phyloP scores from a whole-genome alignment of 2,113 vertebrate species.

The Dipodomys ordii region DNA sequence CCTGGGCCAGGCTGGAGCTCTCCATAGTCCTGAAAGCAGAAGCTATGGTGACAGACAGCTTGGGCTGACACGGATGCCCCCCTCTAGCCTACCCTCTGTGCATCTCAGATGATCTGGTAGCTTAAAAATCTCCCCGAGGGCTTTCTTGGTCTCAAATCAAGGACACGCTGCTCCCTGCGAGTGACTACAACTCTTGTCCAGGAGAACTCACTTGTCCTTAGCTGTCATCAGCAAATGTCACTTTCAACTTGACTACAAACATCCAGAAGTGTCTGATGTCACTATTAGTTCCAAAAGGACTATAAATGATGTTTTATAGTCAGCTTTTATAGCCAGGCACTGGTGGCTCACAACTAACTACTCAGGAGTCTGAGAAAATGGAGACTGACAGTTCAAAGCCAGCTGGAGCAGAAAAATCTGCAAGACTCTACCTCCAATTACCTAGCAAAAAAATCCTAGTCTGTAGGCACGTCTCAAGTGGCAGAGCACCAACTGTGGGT shows the following conservation, averaged over 20 bases:
- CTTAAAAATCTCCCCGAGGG: neutral
- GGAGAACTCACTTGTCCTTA: neutral
- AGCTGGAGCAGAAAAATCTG: too few species aligned
- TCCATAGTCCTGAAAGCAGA: neutral
- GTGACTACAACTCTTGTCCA: neutral
- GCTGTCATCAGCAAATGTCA: too few species aligned
- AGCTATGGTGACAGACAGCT: accelerated
- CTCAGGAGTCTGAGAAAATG: too few species aligned
- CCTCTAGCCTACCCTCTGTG: neutral
- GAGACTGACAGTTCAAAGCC: too few species aligned
- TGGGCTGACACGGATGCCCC: accelerated
- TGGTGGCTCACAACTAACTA: too few species aligned
- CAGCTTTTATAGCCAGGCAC: neutral
- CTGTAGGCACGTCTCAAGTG: too few species aligned
- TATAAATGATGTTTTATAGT: neutral
- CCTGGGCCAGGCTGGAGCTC: accelerated
- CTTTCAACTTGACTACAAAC: neutral
- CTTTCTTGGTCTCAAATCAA: neutral
- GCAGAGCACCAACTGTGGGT: too few species aligned
- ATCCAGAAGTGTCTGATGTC: neutral
- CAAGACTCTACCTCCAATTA: too few species aligned
- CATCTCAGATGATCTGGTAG: neutral
- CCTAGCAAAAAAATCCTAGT: too few species aligned
- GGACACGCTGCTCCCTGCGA: too few species aligned
- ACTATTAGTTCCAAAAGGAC: neutral